These are phyloP conservation scores for Nymphalis polychloros DNA, from an alignment of 2,888 invertebrate species.

Conservation along the genomic window DNA sequence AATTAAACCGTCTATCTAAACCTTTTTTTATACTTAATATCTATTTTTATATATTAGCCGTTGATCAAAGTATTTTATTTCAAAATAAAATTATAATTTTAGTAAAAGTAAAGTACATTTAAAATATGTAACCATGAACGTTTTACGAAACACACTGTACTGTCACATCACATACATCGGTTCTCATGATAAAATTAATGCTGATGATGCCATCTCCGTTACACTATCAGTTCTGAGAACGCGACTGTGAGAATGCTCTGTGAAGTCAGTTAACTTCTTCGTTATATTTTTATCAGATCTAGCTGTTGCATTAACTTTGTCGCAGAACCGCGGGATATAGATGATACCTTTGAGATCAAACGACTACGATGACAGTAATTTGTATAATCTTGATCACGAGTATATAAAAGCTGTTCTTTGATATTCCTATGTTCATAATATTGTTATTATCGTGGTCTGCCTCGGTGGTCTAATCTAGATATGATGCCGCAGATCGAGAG, in stretches of 20 bases:
- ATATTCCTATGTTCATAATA: neutral
- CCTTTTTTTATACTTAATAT: no score
- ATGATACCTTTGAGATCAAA: neutral
- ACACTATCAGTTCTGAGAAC: neutral
- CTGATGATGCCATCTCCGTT: neutral
- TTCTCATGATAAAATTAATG: constrained; percentile 3
- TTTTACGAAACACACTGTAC: neutral
- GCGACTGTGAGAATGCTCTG: constrained; percentile 8
- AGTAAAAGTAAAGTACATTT: no score
- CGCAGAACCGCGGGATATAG: constrained; percentile 1
- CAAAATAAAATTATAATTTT: no score
- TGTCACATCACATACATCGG: neutral
- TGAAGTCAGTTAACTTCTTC: constrained; percentile 1
- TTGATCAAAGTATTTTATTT: no score
- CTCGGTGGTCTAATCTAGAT: no score
- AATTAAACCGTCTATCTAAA: no score
- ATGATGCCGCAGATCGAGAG: no score
- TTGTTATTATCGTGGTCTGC: no score
- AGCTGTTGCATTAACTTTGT: constrained; percentile 7
- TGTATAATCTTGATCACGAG: constrained; percentile 13
- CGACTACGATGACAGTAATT: constrained; percentile 15
- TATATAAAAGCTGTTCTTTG: constrained; percentile 12
- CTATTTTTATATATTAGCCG: no score
- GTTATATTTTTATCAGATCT: constrained; percentile 2
- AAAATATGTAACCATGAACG: no score